A percentile compares a stretch with the other conserved stretches of the same genome.
Conservation (phyloP, 2,113 vertebrate genomes). For the Cardinalis cardinalis region DNA sequence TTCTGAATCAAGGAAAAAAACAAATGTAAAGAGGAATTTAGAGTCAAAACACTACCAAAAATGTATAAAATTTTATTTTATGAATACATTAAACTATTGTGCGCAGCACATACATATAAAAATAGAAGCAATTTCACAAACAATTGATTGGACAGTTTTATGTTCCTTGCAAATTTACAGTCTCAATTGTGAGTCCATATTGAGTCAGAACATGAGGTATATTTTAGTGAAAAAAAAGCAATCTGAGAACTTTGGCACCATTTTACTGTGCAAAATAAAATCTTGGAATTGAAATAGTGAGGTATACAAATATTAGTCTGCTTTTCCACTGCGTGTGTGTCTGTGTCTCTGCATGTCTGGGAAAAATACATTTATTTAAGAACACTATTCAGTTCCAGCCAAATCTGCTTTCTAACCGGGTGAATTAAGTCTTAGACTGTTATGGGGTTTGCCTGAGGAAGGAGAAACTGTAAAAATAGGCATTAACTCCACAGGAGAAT, state of each 20-base stretch:
- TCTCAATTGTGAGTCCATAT: constrained; percentile 80
- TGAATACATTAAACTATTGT: constrained; percentile 88
- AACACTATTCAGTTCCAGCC: background rate
- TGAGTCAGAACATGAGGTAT: constrained; percentile 88
- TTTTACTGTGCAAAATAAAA: constrained; percentile 77
- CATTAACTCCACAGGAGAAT: background rate
- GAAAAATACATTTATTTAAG: background rate
- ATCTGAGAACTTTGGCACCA: constrained; percentile 69
- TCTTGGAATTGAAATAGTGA: constrained; percentile 75
- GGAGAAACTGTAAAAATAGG: background rate
- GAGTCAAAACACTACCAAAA: constrained; percentile 63
- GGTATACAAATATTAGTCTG: constrained; percentile 74
- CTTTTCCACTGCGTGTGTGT: constrained; percentile 17
- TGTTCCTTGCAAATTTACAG: constrained; percentile 84
- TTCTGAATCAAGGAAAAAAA: background rate
- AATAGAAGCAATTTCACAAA: constrained; percentile 90
- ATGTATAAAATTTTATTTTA: constrained; percentile 87
- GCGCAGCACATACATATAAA: constrained; percentile 97
- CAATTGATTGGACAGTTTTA: constrained; percentile 79
- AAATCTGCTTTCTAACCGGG: background rate
- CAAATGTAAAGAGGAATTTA: constrained; percentile 38
- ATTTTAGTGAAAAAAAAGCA: constrained; percentile 65
- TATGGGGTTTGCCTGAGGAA: background rate
- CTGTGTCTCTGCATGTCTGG: background rate
- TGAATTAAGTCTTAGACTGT: background rate